Base-by-base conservation (phyloP, 2,888 invertebrate genomes). In the Lasioglossum lativentre region DNA sequence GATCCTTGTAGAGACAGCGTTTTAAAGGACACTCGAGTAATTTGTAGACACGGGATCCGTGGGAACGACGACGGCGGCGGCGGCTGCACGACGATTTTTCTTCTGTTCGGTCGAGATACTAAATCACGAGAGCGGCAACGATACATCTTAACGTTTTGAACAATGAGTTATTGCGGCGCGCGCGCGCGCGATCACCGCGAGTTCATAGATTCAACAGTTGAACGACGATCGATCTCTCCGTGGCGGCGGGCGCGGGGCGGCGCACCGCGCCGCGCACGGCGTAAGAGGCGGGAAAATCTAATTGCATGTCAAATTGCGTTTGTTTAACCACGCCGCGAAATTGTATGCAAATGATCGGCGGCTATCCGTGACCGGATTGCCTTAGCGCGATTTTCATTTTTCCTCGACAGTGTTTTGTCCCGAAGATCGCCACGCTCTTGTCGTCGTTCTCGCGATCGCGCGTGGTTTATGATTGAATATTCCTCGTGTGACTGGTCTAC, bases 81-180 rank as follows among this genome's bases (percentile, higher is more conserved):
- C 52, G 23, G 52, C 52, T 47, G 47, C 12, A 47, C 47, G 16
- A 12, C 4, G 30, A 73, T 73, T 73, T 73, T 73, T 73, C 45
- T 34, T 23, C 10, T 19, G 45, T 68, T 19, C 77, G 77, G 86
- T 87, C 82, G 72, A n/a, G 56, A 72, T 74, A 30, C 56, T 81
- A 85, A 86, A 86, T 86, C 86, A 72, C 78, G 75, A 40, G 52
- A 78, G 47, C 77, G 34, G 16, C 34, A 42, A 47, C 63, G 40
- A 71, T 40, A 34, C 16, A 75, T 73, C 73, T 56, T 56, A 52
- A 19, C 52, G 23, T 56, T 72, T 75, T 30, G 34, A 68, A 56
- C 42, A 40, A 84, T 42, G 40, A 78, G 70, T 63, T 75, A 75
- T n/a, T 34, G 71, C 71, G 52, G 23, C 74, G 63, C 47, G 78